Conservation (phyloP, 2,888 invertebrate species). For the Miltochrista miniata region DNA sequence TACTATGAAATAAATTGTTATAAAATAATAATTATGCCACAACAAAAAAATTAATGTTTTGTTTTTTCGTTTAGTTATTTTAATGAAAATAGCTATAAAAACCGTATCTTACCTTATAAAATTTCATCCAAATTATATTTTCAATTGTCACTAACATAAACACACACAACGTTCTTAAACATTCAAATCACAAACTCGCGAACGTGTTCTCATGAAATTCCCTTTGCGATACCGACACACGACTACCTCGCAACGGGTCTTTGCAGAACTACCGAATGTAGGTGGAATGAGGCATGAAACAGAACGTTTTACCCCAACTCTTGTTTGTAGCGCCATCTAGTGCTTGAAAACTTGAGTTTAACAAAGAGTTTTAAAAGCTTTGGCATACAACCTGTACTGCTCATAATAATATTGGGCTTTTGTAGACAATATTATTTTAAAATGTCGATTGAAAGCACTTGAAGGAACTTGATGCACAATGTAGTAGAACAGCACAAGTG, state of each 20-base stretch:
- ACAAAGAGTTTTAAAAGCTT: slow-evolving; percentile 42
- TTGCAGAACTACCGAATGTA: slow-evolving; percentile 7
- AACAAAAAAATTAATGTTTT: too few relatives aligned
- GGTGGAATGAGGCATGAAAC: not conserved
- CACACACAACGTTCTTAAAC: slow-evolving; percentile 22
- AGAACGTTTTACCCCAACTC: slow-evolving; percentile 24
- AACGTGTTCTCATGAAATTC: slow-evolving; percentile 3
- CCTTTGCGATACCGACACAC: slow-evolving; percentile 12
- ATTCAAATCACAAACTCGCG: slow-evolving; percentile 28
- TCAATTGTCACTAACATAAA: slow-evolving; percentile 20
- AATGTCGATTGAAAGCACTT: too few relatives aligned
- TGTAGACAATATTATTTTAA: too few relatives aligned
- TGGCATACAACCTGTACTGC: slow-evolving; percentile 21
- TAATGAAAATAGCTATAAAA: not conserved
- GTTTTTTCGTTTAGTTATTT: not conserved
- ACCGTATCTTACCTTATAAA: slow-evolving; percentile 25
- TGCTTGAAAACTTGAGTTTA: slow-evolving; percentile 47
- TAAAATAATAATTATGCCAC: too few relatives aligned
- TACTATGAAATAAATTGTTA: too few relatives aligned
- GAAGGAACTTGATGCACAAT: too few relatives aligned
- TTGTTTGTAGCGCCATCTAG: slow-evolving; percentile 50
- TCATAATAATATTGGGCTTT: too few relatives aligned
- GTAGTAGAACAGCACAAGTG: too few relatives aligned
- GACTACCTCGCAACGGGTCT: slow-evolving; percentile 22
- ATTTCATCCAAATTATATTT: slow-evolving; percentile 24